Percentiles rank a stretch among this genome's conserved stretches.
Conservation (phyloP, 2,888 invertebrate species). For the Teleiodes luculella region DNA sequence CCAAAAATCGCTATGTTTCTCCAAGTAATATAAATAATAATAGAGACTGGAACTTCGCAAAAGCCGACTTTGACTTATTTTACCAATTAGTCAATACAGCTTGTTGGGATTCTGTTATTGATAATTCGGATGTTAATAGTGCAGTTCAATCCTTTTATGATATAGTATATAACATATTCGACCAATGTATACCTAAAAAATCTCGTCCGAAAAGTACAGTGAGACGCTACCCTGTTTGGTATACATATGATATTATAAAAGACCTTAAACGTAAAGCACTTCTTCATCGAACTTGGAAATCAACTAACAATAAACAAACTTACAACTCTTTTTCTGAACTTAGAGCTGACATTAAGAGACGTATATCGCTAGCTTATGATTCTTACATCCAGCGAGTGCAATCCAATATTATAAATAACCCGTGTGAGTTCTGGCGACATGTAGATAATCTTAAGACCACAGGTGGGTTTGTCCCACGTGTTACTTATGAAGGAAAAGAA, state of each 20-base stretch:
- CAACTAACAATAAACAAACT: neutral
- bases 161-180: neutral
- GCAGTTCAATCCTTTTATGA: neutral
- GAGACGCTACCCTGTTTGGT: neutral
- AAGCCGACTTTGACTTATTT: constrained; percentile 8
- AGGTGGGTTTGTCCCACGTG: too few species aligned
- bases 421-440: too few species aligned
- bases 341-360: too few species aligned
- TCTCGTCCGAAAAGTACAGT: neutral
- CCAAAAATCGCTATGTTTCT: neutral
- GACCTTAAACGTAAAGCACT: neutral
- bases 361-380: too few species aligned
- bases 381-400: too few species aligned
- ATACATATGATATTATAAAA: neutral
- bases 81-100: neutral
- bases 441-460: too few species aligned
- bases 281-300: neutral
- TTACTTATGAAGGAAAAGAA: too few species aligned
- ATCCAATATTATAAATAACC: too few species aligned
- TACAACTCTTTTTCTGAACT: too few species aligned
- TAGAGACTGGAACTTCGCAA: neutral
- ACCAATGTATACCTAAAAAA: neutral
- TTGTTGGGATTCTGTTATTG: neutral
- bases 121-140: neutral
- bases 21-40: neutral